Percentiles rank a stretch among this genome's conserved stretches.
Evolutionary conservation across 2,888 invertebrate species (phyloP).

Genomic region (Cryptus armator): DNA sequence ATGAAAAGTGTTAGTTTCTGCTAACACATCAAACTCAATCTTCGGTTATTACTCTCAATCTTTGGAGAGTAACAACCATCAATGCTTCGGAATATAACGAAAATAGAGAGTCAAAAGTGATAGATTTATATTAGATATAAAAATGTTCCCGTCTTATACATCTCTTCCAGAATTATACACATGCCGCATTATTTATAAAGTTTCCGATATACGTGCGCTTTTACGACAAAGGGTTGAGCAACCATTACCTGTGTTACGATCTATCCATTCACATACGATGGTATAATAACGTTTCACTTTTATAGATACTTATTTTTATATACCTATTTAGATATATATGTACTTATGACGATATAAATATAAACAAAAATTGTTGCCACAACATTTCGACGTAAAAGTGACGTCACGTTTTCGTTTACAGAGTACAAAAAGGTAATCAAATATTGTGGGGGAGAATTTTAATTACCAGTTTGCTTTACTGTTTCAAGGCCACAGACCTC

Average conservation of each 20-base stretch:
- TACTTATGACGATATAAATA: too few species aligned
- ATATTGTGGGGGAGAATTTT: neutral
- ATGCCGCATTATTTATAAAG: slow-evolving; percentile 30
- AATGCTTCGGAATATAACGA: neutral
- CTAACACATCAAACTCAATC: too few species aligned
- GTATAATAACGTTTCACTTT: slow-evolving; percentile 2
- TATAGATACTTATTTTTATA: neutral
- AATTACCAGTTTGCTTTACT: neutral
- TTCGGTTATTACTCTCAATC: too few species aligned
- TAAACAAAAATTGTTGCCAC: neutral
- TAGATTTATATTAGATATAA: neutral
- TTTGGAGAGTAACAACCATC: slow-evolving; percentile 23
- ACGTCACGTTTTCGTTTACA: too few species aligned
- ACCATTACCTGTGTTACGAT: slow-evolving; percentile 1
- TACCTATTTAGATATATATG: too few species aligned
- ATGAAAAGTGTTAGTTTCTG: neutral
- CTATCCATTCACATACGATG: neutral
- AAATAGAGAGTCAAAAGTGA: neutral
- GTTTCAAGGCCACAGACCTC: neutral
- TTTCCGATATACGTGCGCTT: slow-evolving; percentile 9
- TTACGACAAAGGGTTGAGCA: slow-evolving; percentile 11
- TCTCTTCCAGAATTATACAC: slow-evolving; percentile 26
- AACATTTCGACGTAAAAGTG: too few species aligned
- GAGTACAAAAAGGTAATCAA: neutral
- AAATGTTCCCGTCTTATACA: slow-evolving; percentile 8